A percentile compares a stretch with the other conserved stretches of the same genome.
These are phyloP conservation scores for Neoaliturus tenellus DNA, from an alignment of 2,888 invertebrate genomes.

Conservation along the genomic window DNA sequence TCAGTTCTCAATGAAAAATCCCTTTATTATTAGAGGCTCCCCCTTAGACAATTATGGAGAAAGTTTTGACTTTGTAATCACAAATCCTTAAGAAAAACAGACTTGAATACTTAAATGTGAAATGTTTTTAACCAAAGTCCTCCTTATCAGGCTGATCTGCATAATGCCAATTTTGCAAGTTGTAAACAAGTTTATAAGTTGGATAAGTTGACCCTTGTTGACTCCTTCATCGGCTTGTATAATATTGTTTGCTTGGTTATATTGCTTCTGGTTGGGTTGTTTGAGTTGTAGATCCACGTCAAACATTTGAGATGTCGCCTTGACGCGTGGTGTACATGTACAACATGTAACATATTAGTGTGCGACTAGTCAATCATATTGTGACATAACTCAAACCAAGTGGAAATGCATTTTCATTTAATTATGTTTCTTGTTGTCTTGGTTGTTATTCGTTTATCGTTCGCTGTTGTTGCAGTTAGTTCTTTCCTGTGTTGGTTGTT, in stretches of 20 bases:
- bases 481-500: too few species aligned
- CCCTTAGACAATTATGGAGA: too few species aligned
- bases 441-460: too few species aligned
- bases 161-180: constrained; percentile 17
- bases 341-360: too few species aligned
- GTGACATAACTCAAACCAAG: too few species aligned
- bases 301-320: not conserved
- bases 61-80: too few species aligned
- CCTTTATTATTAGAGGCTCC: too few species aligned
- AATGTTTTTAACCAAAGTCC: not conserved
- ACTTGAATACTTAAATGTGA: not conserved
- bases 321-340: not conserved
- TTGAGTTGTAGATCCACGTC: not conserved
- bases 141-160: not conserved
- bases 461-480: too few species aligned
- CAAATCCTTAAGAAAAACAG: not conserved
- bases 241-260: not conserved
- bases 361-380: too few species aligned
- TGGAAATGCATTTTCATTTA: too few species aligned
- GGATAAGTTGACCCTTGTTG: not conserved
- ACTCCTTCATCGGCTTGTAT: not conserved
- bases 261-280: not conserved
- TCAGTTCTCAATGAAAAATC: too few species aligned
- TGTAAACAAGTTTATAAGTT: not conserved
- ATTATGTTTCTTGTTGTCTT: too few species aligned